These are phyloP conservation scores for Ypsolopha scabrella DNA, from an alignment of 2,888 invertebrate genomes.

Conservation along the genomic window DNA sequence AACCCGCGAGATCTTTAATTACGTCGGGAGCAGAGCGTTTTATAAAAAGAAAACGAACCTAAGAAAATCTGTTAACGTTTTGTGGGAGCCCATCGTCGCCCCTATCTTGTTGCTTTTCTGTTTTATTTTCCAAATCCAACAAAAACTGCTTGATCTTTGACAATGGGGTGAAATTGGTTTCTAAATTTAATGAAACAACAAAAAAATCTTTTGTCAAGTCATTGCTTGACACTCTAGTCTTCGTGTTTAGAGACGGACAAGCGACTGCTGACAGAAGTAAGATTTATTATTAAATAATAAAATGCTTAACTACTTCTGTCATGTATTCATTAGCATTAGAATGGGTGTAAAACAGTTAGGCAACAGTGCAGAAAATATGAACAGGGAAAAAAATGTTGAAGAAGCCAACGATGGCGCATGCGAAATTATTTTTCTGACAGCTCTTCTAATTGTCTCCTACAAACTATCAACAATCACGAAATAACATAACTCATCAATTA, in stretches of 20 bases:
- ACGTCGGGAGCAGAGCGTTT: constrained; percentile 40
- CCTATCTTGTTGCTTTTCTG: constrained; percentile 32
- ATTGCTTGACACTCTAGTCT: not conserved
- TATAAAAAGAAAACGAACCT: constrained; percentile 54
- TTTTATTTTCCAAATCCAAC: constrained; percentile 30
- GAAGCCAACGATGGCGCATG: too few species aligned
- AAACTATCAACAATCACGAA: too few species aligned
- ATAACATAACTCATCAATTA: too few species aligned
- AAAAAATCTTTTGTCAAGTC: not conserved
- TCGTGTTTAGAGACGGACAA: not conserved
- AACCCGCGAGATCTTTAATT: constrained; percentile 52
- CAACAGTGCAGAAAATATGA: too few species aligned
- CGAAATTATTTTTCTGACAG: too few species aligned
- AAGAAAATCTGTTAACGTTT: constrained; percentile 59
- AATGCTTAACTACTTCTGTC: too few species aligned
- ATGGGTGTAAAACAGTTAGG: too few species aligned
- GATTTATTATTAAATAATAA: too few species aligned
- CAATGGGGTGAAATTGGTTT: constrained; percentile 50
- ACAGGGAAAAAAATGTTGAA: too few species aligned
- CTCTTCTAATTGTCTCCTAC: too few species aligned
- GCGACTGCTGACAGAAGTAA: too few species aligned
- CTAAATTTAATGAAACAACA: constrained; percentile 31
- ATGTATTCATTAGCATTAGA: too few species aligned
- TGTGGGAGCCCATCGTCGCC: constrained; percentile 45
- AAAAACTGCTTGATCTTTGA: constrained; percentile 55